Evolutionary conservation across 2,888 invertebrate species (phyloP).

Genomic region (Sinohyriopsis cumingii): DNA sequence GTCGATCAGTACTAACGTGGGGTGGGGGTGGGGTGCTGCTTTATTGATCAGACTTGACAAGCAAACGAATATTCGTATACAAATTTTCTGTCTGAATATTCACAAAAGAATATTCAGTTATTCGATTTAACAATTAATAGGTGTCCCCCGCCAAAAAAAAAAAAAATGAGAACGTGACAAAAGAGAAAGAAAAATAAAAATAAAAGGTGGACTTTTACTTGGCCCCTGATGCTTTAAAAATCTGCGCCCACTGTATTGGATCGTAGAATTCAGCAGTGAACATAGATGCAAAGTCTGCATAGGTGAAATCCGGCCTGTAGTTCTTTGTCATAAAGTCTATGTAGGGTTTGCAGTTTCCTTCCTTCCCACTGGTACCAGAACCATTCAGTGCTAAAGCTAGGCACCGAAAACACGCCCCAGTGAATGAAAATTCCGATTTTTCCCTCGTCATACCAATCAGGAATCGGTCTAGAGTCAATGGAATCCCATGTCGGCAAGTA

Average conservation of each 20-base stretch:
- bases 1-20: no score
- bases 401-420: conserved; percentile 67
- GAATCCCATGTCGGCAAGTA: conserved; percentile 85
- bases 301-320: conserved; percentile 87
- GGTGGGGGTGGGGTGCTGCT: no score
- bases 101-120: no score
- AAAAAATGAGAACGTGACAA: no score
- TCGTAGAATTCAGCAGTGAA: conserved; percentile 91
- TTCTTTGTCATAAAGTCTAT: conserved; percentile 83
- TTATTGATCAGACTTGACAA: no score
- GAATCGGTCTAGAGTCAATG: conserved; percentile 85
- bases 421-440: conserved; percentile 76
- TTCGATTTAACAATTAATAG: no score
- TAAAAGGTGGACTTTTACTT: conserved; percentile 75
- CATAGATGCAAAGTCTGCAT: conserved; percentile 89
- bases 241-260: conserved; percentile 85
- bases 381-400: conserved; percentile 80
- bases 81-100: neutral
- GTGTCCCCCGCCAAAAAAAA: no score
- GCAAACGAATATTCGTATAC: neutral
- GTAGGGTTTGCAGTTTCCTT: conserved; percentile 45
- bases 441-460: conserved; percentile 72
- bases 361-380: conserved; percentile 88
- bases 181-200: no score
- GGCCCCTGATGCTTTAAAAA: conserved; percentile 88